Evolutionary conservation across 2,797 vertebrate species (phyloP), one percentile per base, ranked within the genome.

Genomic region (Coranthus polyacanthus): DNA sequence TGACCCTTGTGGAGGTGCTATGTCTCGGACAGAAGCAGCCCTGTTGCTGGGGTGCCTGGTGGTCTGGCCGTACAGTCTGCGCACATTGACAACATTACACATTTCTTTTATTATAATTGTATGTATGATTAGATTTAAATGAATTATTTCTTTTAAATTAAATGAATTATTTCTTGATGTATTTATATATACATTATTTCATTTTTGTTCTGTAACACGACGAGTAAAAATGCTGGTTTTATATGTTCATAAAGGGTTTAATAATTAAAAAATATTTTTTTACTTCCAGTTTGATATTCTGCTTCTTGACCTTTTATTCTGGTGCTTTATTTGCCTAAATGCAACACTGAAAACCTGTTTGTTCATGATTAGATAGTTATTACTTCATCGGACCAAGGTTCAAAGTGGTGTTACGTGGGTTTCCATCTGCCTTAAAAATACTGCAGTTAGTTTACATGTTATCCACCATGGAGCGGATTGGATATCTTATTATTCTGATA

Each of bases 1-100:
- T 90, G 89, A 90, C 91, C 89, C 88, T 84, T 68, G 81, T 59
- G 72, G 83, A 89, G 85, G 82, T 78, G 79, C 89, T 81, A 72
- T 72, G 78, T 55, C 65, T 85, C 52, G 83, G 88, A 85, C 86
- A 87, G 87, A 88, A 83, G 82, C 75, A 58, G 72, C 82, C 68
- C 86, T 88, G 88, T 90, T 65, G 69, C 73, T 16, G 68, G 78
- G 80, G 70, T 56, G 79, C 45, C 73, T 71, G 83, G 68, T 67
- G 79, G 65, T 83, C 75, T 69, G 61, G 56, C 75, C 58, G 55
- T 4, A 55, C 74, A 77, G 44, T 63, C 59, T 79, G 39, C 43
- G 54, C 17, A 64, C 64, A 73, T 53, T 43, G n/a, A 41, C 22
- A 54, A 16, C 1, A 38, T 34, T 15, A 16, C 13, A 12, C n/a